Percentiles rank a stretch among this genome's conserved stretches.
Conservation (phyloP, 2,888 invertebrate genomes). For the Nomada fabriciana region DNA sequence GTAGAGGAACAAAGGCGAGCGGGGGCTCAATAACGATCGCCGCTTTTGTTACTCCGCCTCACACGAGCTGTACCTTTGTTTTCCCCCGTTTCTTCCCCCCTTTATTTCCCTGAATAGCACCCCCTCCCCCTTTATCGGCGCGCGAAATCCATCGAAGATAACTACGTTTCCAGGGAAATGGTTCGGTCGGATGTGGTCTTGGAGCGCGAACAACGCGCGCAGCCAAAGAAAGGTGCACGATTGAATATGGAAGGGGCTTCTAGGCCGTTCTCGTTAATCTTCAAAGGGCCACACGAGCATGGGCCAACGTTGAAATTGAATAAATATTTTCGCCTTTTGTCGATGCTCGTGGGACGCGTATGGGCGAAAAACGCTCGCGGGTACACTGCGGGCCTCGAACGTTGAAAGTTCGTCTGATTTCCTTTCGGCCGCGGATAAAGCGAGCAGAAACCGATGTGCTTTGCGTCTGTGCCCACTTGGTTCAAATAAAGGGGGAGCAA, state of each 20-base stretch:
- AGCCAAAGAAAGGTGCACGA: conserved; percentile 38
- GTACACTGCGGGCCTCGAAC: neutral
- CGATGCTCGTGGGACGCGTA: conserved; percentile 9
- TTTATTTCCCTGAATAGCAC: conserved; percentile 43
- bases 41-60: conserved; percentile 64
- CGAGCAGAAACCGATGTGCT: neutral
- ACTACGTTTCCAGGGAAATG: conserved; percentile 70
- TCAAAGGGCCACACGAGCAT: conserved; percentile 63
- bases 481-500: neutral
- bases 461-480: neutral
- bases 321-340: conserved; percentile 67
- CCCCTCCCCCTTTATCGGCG: conserved; percentile 43
- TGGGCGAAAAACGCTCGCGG: neutral
- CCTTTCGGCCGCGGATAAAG: neutral
- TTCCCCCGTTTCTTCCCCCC: conserved; percentile 23
- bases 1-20: conserved; percentile 56
- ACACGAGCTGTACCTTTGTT: conserved; percentile 29
- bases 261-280: conserved; percentile 68
- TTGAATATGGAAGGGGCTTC: conserved; percentile 44
- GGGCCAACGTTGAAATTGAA: conserved; percentile 60
- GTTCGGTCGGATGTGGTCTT: conserved; percentile 60
- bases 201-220: conserved; percentile 11
- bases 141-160: conserved; percentile 64
- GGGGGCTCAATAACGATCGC: conserved; percentile 65
- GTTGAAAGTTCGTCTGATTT: conserved; percentile 24